Base-by-base conservation (phyloP, 2,888 invertebrate species). In the Noctua fimbriata region DNA sequence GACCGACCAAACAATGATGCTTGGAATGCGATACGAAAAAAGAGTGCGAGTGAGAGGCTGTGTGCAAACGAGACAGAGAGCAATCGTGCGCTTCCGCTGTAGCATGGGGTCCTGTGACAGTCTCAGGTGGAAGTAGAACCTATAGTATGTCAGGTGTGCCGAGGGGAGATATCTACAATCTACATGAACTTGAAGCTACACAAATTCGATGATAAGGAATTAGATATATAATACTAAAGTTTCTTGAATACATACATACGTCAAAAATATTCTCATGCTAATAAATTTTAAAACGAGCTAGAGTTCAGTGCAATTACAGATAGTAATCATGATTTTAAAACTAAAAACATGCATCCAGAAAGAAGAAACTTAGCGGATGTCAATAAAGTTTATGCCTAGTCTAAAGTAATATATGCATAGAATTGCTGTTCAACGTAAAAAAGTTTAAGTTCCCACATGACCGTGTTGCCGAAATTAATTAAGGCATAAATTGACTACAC, bases 1-100 rank as follows among this genome's bases (percentile, higher is more conserved):
- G 91, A 89, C 88, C 93, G 91, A 88, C 90, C 93, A 90, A 94
- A 95, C 95, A 95, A 95, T 95, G 93, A 92, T 86, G 92, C 89
- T 92, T 90, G 96, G 96, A 96, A 96, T 96, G 95, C 91, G 92
- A 93, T 92, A 94, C 92, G 91, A 93, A 95, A 94, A 85, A 93
- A 91, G 82, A 83, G 93, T 85, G 90, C 76, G 92, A 93, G 90
- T 78, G 93, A 92, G 91, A 90, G 72, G 77, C 79, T 73, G 70
- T 18, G 78, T 70, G 73, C 60, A 89, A 91, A 86, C 75, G 92
- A 91, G 91, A 91, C 80, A 84, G 84, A 87, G 79, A 83, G 83
- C 86, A 82, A 80, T 85, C 90, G 87, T 90, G 89, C 87, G 91
- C 93, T 95, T 95, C 94, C 95, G 95, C 87, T 90, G 89, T 66